Conservation (phyloP, 2,888 invertebrate genomes). For the Scotopteryx bipunctaria region DNA sequence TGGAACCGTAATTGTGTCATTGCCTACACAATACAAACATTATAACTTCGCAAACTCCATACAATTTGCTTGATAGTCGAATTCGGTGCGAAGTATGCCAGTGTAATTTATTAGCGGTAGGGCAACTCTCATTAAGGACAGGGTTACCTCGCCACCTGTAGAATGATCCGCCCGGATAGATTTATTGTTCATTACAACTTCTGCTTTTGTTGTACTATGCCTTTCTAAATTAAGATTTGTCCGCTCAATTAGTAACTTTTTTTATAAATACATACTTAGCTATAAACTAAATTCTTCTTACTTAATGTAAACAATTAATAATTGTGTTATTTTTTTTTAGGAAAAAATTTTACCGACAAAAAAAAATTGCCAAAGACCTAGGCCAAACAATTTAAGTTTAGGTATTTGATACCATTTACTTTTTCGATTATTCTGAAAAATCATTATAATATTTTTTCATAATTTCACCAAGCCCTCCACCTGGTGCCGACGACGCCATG, state of each 20-base stretch:
- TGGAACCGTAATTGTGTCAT: neutral
- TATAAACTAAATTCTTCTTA: too few species aligned
- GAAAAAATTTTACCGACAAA: too few species aligned
- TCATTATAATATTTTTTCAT: neutral
- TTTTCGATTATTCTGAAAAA: conserved; percentile 9
- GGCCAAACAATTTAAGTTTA: too few species aligned
- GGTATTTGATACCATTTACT: too few species aligned
- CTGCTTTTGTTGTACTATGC: conserved; percentile 35
- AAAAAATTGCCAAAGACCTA: too few species aligned
- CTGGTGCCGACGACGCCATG: conserved; percentile 64
- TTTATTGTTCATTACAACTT: conserved; percentile 55
- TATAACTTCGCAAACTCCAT: conserved; percentile 14
- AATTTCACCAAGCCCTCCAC: conserved; percentile 33
- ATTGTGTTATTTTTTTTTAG: conserved; percentile 1
- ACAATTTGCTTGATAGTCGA: conserved; percentile 43
- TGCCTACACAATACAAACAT: conserved; percentile 9
- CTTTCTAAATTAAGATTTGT: conserved; percentile 14
- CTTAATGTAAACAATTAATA: too few species aligned
- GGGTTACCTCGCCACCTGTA: conserved; percentile 72
- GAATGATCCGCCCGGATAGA: conserved; percentile 61
- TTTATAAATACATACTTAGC: too few species aligned
- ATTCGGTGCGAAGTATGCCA: conserved; percentile 59
- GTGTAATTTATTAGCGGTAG: conserved; percentile 70
- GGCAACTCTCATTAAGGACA: conserved; percentile 67
- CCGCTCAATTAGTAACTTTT: conserved; percentile 2